Base-by-base conservation (phyloP, 2,888 invertebrate genomes). In the Cyclophora albipunctata region DNA sequence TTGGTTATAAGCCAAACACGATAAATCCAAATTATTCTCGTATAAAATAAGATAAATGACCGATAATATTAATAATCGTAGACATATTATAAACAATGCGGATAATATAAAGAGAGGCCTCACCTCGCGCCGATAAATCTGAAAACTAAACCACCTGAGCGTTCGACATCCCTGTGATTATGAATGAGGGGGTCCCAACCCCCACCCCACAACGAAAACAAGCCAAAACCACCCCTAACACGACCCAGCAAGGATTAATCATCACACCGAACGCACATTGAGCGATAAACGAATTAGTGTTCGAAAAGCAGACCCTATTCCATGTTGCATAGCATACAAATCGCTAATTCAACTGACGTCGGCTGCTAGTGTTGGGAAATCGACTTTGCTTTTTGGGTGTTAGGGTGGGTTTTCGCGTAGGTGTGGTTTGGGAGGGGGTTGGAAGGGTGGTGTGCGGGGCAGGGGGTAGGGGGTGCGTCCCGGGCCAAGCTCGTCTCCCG, bases 101-200 rank as follows among this genome's bases (percentile, higher is more conserved):
- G 76, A 81, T 82, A 81, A 83, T 76, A 73, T 69, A 71, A 68
- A 64, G 65, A 72, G 68, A 77, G 75, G 76, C 75, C 77, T 81
- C 80, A 78, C 82, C 78, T 80, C 75, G 64, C 64, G 67, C 71
- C 82, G 72, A 84, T 85, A 85, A 84, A 85, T 85, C 82, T 81
- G 77, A 79, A 80, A 79, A 77, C 80, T 77, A 74, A 79, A 81
- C 82, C 86, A 86, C 84, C 85, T 85, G 85, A 81, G 84, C 82
- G 79, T 81, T 81, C 81, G 80, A 82, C 82, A 72, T 75, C 73
- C 78, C 77, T 69, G 78, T 77, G 80, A 81, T 84, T 82, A 84
- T 83, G 81, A 85, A 83, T 82, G 78, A 76, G 80, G 73, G 64
- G 68, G 71, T 60, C 59, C 62, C 62, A 54, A 63, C 62, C 64